Evolutionary conservation across 1,140 invertebrate species (phyloP).

Genomic region (Magallana ariakensis): DNA sequence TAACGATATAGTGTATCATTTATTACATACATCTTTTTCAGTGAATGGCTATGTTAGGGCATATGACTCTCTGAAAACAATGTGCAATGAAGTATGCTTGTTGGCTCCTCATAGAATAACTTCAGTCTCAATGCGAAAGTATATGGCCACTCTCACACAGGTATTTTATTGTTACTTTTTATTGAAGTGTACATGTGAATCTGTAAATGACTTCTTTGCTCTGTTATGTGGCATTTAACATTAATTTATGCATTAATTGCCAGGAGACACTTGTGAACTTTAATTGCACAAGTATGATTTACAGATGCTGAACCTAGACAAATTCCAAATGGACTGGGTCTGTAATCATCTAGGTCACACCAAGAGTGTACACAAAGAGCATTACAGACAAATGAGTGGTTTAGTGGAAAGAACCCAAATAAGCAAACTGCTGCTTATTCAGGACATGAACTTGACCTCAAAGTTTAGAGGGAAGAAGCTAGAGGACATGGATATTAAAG

Average conservation of each 20-base stretch:
- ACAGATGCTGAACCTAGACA: slow-evolving; percentile 48
- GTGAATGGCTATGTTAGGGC: slow-evolving; percentile 23
- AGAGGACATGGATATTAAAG: slow-evolving; percentile 55
- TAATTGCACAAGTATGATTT: slow-evolving; percentile 16
- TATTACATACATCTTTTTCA: slow-evolving; percentile 19
- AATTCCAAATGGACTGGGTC: slow-evolving; percentile 47
- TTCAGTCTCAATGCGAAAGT: slow-evolving; percentile 48
- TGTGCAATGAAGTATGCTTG: slow-evolving; percentile 35
- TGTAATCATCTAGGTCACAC: slow-evolving; percentile 45
- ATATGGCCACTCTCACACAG: slow-evolving; percentile 52
- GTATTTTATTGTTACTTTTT: slow-evolving; percentile 38
- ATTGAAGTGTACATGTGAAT: slow-evolving; percentile 16
- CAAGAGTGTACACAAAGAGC: slow-evolving; percentile 44
- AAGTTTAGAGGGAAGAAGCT: slow-evolving; percentile 49
- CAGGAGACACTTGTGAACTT: slow-evolving; percentile 14
- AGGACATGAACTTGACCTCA: slow-evolving; percentile 50
- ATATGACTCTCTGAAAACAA: slow-evolving; percentile 49
- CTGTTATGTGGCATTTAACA: slow-evolving; percentile 9
- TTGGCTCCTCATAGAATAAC: slow-evolving; percentile 41
- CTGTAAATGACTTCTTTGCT: slow-evolving; percentile 15
- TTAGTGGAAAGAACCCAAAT: slow-evolving; percentile 44
- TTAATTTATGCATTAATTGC: slow-evolving; percentile 12
- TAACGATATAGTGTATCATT: not conserved
- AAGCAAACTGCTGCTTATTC: slow-evolving; percentile 48
- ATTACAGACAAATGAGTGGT: slow-evolving; percentile 46